phyloP scores from a whole-genome alignment of 2,797 vertebrate genomes.

The Pteronotus mesoamericanus region DNA sequence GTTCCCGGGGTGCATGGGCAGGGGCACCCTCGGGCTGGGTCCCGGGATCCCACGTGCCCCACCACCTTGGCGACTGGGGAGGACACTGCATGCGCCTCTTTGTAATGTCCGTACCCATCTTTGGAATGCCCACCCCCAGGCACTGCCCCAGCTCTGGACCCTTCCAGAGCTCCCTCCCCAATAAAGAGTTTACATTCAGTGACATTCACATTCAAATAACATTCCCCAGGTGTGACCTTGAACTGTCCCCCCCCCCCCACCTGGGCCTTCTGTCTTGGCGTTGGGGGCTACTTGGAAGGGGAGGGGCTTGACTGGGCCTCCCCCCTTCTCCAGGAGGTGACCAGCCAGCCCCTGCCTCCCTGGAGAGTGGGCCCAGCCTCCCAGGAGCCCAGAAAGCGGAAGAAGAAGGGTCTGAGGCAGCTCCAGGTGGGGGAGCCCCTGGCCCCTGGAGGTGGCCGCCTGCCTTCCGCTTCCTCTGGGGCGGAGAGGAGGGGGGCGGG shows the following conservation, averaged over 20 bases:
- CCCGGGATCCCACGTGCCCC: background rate
- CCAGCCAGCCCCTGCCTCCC: conserved; percentile 36
- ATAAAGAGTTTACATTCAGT: conserved; percentile 61
- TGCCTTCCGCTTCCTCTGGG: background rate
- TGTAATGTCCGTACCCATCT: background rate
- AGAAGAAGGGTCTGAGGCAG: conserved; percentile 68
- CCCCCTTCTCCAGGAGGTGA: conserved; percentile 60
- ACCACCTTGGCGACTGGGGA: background rate
- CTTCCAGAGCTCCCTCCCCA: background rate
- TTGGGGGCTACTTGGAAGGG: background rate
- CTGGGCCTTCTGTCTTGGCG: background rate
- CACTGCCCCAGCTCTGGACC: background rate
- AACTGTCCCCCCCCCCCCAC: background rate
- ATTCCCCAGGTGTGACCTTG: conserved; percentile 48
- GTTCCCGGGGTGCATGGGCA: background rate
- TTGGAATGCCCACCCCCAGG: background rate
- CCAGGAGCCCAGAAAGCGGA: conserved; percentile 60
- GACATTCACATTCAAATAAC: background rate
- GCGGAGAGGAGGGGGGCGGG: background rate
- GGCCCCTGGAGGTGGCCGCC: background rate
- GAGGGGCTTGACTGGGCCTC: conserved; percentile 59
- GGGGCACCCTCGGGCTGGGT: background rate
- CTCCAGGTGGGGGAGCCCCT: conserved; percentile 57
- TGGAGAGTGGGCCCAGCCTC: conserved; percentile 46
- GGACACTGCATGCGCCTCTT: background rate